Percentiles rank a stretch among this genome's conserved stretches.
Evolutionary conservation across 2,888 invertebrate genomes (phyloP).

Genomic region (Cyclophora punctaria): DNA sequence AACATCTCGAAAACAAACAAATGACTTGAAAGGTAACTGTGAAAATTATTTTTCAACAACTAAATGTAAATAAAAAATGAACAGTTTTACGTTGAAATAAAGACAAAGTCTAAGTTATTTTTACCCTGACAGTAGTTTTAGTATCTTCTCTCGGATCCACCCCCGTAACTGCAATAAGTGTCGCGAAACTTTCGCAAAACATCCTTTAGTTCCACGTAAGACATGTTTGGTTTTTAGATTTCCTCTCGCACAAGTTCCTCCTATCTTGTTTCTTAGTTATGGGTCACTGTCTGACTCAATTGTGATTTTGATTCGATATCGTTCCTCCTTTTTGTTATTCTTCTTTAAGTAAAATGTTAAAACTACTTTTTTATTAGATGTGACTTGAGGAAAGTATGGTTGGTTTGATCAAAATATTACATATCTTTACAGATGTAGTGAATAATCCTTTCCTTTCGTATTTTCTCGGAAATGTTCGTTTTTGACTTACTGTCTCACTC

Average conservation of each 20-base stretch:
- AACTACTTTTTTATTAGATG: too few species aligned
- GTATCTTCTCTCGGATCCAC: conserved; percentile 15
- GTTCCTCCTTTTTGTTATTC: conserved; percentile 24
- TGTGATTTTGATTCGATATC: conserved; percentile 39
- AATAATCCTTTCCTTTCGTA: too few species aligned
- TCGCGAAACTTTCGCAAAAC: conserved; percentile 53
- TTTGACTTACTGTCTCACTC: too few species aligned
- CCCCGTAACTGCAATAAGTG: conserved; percentile 52
- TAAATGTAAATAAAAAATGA: too few species aligned
- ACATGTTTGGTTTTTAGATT: conserved; percentile 58
- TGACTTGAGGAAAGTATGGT: too few species aligned
- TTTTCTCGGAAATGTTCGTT: too few species aligned
- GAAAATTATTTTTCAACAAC: too few species aligned
- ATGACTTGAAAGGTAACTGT: too few species aligned
- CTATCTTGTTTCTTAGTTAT: conserved; percentile 38
- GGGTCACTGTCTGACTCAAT: conserved; percentile 38
- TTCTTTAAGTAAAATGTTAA: conserved; percentile 1
- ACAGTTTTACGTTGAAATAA: too few species aligned
- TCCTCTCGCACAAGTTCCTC: conserved; percentile 31
- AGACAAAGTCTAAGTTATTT: not conserved
- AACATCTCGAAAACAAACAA: too few species aligned
- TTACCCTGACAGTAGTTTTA: conserved; percentile 10
- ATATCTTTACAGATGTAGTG: too few species aligned
- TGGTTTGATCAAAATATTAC: too few species aligned
- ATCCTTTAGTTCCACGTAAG: conserved; percentile 51